Evolutionary conservation across 2,888 invertebrate species (phyloP).

Genomic region (Tetragnatha montana): DNA sequence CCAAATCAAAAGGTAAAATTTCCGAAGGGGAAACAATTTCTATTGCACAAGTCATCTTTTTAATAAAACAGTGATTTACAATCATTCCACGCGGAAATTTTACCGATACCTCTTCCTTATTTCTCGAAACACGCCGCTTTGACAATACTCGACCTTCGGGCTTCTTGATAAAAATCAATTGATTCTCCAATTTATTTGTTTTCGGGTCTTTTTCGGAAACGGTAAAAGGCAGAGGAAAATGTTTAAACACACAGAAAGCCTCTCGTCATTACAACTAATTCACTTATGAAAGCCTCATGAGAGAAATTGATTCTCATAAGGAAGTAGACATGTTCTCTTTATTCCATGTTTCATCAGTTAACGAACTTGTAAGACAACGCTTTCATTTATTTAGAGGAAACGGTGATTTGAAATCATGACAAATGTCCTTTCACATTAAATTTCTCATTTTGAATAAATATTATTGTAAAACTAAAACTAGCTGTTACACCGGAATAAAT

Average conservation of each 20-base stretch:
- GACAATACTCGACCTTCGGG: not conserved
- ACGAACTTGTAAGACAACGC: not conserved
- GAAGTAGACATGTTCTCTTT: not conserved
- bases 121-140: not conserved
- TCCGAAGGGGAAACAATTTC: not conserved
- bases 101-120: not conserved
- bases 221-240: not conserved
- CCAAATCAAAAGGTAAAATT: not conserved
- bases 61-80: not conserved
- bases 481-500: no score
- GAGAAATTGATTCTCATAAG: not conserved
- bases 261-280: not conserved
- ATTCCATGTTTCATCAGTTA: not conserved
- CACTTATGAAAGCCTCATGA: not conserved
- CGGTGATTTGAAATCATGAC: no score
- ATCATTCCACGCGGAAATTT: not conserved
- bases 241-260: not conserved
- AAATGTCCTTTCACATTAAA: no score
- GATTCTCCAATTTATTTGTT: not conserved
- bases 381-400: slow-evolving; percentile 1
- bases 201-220: not conserved
- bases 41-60: not conserved
- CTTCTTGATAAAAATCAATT: not conserved
- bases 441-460: no score
- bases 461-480: no score